These are phyloP conservation scores for Pedicia rivosa DNA, from an alignment of 2,888 invertebrate genomes.

Conservation along the genomic window DNA sequence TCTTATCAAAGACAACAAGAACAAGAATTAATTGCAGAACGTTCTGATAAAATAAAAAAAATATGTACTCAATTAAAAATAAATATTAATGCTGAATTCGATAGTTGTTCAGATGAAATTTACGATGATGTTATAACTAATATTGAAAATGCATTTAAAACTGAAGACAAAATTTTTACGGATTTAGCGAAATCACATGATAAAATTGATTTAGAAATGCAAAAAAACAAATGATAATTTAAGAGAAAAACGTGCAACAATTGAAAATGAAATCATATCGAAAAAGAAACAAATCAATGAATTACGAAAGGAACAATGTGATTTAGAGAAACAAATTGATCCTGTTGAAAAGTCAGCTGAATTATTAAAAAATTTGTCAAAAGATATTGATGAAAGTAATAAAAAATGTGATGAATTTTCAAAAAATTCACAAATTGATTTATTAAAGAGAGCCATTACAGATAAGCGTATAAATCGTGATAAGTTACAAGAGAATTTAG, in stretches of 20 bases:
- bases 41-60: conserved; percentile 17
- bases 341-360: conserved; percentile 41
- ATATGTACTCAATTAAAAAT: conserved; percentile 20
- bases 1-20: conserved; percentile 23
- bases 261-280: conserved; percentile 47
- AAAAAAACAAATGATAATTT: conserved; percentile 37
- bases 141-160: conserved; percentile 18
- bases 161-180: conserved; percentile 20
- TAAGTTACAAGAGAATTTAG: conserved; percentile 40
- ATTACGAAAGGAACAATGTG: conserved; percentile 37
- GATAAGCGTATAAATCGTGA: conserved; percentile 37
- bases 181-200: conserved; percentile 18
- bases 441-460: too few relatives aligned
- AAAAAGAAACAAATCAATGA: conserved; percentile 36
- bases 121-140: conserved; percentile 12
- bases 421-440: too few relatives aligned
- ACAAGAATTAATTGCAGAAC: conserved; percentile 21
- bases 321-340: conserved; percentile 39
- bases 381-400: conserved; percentile 24
- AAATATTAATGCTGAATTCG: conserved; percentile 1
- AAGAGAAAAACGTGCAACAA: conserved; percentile 38
- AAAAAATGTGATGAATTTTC: conserved; percentile 32
- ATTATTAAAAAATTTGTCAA: conserved; percentile 31
- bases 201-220: conserved; percentile 30
- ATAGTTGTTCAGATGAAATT: not conserved